These are phyloP conservation scores for Heliconius hermathena DNA, from an alignment of 1,140 invertebrate species.

Conservation along the genomic window DNA sequence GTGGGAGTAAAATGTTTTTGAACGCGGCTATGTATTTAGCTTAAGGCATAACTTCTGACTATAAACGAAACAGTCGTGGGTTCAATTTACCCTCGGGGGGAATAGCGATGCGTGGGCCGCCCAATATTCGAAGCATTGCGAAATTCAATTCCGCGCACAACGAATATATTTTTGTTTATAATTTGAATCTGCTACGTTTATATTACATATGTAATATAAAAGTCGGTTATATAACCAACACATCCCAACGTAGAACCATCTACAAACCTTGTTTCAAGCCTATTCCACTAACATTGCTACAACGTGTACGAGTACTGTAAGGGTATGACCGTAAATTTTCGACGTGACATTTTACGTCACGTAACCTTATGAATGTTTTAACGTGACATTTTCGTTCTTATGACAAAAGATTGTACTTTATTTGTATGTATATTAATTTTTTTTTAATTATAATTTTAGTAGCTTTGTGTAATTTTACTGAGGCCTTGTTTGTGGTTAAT, in stretches of 20 bases:
- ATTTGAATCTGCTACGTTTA: neutral
- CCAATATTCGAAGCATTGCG: too few species aligned
- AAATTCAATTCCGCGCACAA: neutral
- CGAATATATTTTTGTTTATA: too few species aligned
- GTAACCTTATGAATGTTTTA: conserved; percentile 29
- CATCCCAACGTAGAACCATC: neutral
- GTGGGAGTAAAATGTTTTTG: neutral
- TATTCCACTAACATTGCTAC: neutral
- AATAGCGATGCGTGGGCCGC: too few species aligned
- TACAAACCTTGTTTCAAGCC: conserved; percentile 6
- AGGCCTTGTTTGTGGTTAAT: neutral
- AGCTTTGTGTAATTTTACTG: neutral
- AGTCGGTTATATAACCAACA: neutral
- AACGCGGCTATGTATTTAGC: neutral
- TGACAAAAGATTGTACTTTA: conserved; percentile 7
- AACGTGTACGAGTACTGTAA: neutral
- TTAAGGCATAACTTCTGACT: neutral
- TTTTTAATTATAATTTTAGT: neutral
- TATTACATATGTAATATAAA: neutral
- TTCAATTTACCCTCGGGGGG: neutral
- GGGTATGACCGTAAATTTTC: conserved; percentile 27
- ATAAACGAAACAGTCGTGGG: neutral
- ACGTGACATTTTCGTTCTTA: conserved; percentile 12
- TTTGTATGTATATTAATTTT: neutral
- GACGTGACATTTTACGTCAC: conserved; percentile 22